These are phyloP conservation scores for Eupsilia transversa DNA, from an alignment of 2,888 invertebrate species.

Conservation along the genomic window DNA sequence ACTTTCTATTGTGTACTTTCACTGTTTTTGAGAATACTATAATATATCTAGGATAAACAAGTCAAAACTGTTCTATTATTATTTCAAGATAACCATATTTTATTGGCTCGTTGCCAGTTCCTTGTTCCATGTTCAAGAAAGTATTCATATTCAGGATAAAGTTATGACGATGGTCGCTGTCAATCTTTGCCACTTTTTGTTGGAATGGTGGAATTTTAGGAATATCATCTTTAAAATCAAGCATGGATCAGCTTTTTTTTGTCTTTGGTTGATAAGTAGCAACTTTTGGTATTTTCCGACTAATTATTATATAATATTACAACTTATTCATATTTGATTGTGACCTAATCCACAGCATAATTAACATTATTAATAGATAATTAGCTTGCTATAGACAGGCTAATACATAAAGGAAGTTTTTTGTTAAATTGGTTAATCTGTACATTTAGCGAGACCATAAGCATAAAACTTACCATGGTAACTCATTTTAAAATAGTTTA, in stretches of 20 bases:
- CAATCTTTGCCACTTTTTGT: too few relatives aligned
- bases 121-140: not conserved
- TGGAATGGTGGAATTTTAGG: not conserved
- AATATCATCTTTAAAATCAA: too few relatives aligned
- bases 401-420: not conserved
- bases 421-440: not conserved
- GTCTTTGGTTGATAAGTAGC: not conserved
- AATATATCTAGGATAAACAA: not conserved
- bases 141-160: not conserved
- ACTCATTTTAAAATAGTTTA: not conserved
- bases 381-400: not conserved
- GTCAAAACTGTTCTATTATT: not conserved
- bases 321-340: not conserved
- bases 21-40: not conserved
- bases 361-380: not conserved
- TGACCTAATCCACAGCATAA: not conserved
- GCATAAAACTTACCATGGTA: constrained; percentile 8
- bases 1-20: not conserved
- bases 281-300: not conserved
- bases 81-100: constrained; percentile 2
- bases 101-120: not conserved
- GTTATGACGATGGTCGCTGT: not conserved
- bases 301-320: rapidly evolving
- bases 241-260: not conserved
- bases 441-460: rapidly evolving